Conservation (phyloP, 2,113 vertebrate species). For the Hydrolagus affinis region DNA sequence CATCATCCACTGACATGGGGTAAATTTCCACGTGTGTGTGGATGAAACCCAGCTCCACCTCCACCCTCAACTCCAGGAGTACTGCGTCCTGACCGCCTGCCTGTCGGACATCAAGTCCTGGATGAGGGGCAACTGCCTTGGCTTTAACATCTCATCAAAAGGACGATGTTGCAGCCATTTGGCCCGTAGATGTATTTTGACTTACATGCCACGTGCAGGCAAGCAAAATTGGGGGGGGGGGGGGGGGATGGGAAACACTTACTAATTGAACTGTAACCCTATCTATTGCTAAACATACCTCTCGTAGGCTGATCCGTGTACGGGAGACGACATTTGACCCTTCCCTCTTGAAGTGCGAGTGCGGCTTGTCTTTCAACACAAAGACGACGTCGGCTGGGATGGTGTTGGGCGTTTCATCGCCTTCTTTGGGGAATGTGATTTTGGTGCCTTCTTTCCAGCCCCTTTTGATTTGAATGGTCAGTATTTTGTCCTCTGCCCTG, state of each 20-base stretch:
- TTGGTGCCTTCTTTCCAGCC: constrained; percentile 98
- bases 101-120: no score
- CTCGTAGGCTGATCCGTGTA: constrained; percentile 79
- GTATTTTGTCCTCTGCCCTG: constrained; percentile 90
- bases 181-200: no score
- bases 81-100: no score
- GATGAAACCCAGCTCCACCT: no score
- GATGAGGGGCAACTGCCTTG: no score
- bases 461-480: constrained; percentile 91
- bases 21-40: no score
- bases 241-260: background rate
- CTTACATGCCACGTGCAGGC: background rate
- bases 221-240: no score
- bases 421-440: constrained; percentile 94
- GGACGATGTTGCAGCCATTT: no score
- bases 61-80: no score
- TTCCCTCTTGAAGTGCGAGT: constrained; percentile 86
- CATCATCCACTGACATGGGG: no score
- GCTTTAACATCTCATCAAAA: no score
- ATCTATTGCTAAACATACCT: constrained; percentile 62
- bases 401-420: constrained; percentile 79
- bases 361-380: constrained; percentile 95
- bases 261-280: background rate
- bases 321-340: constrained; percentile 91
- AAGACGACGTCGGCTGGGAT: constrained; percentile 97